Evolutionary conservation across 2,113 vertebrate species (phyloP), one percentile per base, ranked within the genome.

Genomic region (Hassar affinis): DNA sequence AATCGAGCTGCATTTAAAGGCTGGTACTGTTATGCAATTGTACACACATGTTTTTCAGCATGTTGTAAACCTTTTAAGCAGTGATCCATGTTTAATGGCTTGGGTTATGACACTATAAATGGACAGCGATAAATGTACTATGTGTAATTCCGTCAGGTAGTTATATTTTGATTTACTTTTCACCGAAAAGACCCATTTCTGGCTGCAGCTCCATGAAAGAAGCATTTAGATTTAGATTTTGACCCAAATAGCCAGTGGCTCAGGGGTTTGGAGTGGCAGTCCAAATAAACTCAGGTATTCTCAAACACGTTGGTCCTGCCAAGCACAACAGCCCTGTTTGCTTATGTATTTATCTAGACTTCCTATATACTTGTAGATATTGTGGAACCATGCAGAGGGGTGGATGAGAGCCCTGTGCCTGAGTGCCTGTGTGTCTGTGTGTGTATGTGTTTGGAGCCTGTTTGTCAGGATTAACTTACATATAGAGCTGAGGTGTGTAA

Each of bases 261-360:
- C 80, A 84, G 84, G 88, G 87, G 90, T 91, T 89, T 93, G 89
- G 86, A 89, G 92, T 91, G 90, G 91, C 90, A 92, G 85, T 88
- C 86, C 88, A 94, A 93, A 94, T 92, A 94, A 89, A 93, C 90
- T 85, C 85, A 89, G 86, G 88, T 93, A 93, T 93, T 93, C 92
- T 94, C 92, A 93, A 93, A 93, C 91, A 94, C 80, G 85, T 17
- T 51, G 12, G 22, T 49, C 75, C 80, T 92, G 93, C 93, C 93
- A 95, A 94, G 84, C 89, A 88, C 86, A 94, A 94, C 92, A 94
- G 89, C 87, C 18, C 33, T 91, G 87, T 92, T 93, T 93, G 91
- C 94, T 93, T 92, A 92, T 90, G 89, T 90, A 92, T 93, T 93
- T 94, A 92, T 93, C 88, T 90, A 88, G 92, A 91, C 92, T 94